phyloP scores from a whole-genome alignment of 2,888 invertebrate species.

The Chirona hameri region DNA sequence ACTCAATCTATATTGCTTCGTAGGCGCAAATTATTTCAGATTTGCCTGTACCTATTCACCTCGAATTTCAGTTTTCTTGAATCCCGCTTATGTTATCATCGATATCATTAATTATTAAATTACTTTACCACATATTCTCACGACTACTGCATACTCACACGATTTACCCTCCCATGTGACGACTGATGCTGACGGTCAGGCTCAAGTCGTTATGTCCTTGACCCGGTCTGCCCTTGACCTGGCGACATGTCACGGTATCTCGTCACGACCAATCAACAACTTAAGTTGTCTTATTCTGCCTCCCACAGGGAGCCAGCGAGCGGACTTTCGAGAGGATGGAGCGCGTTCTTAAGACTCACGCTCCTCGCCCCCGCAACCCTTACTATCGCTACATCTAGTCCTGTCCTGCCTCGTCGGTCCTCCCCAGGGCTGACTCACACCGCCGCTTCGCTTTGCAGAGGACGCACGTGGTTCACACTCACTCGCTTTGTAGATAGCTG shows the following conservation, averaged over 20 bases:
- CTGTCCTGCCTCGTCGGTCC: background rate
- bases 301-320: conserved; percentile 7
- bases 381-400: background rate
- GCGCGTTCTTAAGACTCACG: background rate
- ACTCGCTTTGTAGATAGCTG: conserved; percentile 6
- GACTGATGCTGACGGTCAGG: too few relatives aligned
- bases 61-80: too few relatives aligned
- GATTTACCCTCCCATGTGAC: too few relatives aligned
- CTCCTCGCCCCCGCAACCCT: background rate
- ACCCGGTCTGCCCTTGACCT: background rate
- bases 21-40: too few relatives aligned
- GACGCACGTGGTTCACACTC: background rate
- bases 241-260: background rate
- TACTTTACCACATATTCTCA: too few relatives aligned
- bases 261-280: background rate
- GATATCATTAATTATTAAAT: too few relatives aligned
- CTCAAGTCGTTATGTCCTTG: background rate
- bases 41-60: too few relatives aligned
- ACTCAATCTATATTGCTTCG: too few relatives aligned
- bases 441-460: background rate
- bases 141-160: too few relatives aligned
- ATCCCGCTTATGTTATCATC: too few relatives aligned
- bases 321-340: background rate
- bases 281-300: background rate
- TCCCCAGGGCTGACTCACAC: background rate